Conservation (phyloP, 2,888 invertebrate genomes). For the Amphipoea oculea region DNA sequence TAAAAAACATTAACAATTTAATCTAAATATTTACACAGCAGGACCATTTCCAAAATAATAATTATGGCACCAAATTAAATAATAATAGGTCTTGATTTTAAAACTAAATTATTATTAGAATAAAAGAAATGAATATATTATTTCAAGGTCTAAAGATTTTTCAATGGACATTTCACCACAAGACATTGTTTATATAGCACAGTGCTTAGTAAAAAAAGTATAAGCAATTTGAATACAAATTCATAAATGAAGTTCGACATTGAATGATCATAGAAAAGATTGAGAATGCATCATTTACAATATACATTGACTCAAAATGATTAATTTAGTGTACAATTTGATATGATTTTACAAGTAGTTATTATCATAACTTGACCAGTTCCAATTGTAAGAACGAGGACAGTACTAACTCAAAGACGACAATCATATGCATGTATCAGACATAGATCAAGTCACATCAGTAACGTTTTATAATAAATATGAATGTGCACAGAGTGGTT, state of each 20-base stretch:
- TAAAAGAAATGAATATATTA: conserved; percentile 32
- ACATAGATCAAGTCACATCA: conserved; percentile 64
- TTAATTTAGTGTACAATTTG: conserved; percentile 75
- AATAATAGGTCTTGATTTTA: conserved; percentile 65
- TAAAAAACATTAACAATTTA: conserved; percentile 63
- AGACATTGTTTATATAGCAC: conserved; percentile 66
- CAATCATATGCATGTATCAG: conserved; percentile 61
- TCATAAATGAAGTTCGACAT: conserved; percentile 57
- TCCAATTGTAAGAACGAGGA: conserved; percentile 59
- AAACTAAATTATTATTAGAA: conserved; percentile 44
- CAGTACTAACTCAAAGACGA: conserved; percentile 63
- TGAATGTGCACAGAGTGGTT: conserved; percentile 76
- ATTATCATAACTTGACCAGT: conserved; percentile 61
- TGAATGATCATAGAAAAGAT: conserved; percentile 64
- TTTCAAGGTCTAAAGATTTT: conserved; percentile 33
- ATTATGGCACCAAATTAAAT: conserved; percentile 81
- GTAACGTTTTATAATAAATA: conserved; percentile 70
- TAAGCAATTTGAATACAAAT: conserved; percentile 60
- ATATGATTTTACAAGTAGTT: conserved; percentile 74
- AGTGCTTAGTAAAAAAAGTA: conserved; percentile 57
- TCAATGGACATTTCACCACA: conserved; percentile 66
- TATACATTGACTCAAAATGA: conserved; percentile 67
- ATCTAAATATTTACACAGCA: conserved; percentile 72
- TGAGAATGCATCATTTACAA: conserved; percentile 66
- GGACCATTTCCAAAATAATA: conserved; percentile 69